Base-by-base conservation (phyloP, 2,888 invertebrate species). In the Scaptomyza cyrtandrae region DNA sequence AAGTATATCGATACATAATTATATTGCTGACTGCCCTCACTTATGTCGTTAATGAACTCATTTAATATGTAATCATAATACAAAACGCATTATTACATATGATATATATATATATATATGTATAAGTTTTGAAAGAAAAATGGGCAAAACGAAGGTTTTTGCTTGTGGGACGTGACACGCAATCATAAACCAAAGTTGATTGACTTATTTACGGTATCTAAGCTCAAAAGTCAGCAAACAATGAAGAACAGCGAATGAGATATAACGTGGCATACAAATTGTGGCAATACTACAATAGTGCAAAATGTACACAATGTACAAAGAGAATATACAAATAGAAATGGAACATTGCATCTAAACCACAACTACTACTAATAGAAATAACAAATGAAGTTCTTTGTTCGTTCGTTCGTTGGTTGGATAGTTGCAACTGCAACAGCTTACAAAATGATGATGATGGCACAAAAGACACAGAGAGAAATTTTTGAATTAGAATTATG, bases 181-280 rank as follows among this genome's bases (percentile, higher is more conserved):
- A 52, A 78, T 50, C 56, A 58, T 60, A 68, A 68, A 63, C 67
- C 62, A 70, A 73, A 77, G 78, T 80, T 80, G 75, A 78, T 70
- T 75, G 79, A 76, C 75, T 62, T 70, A 63, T 66, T 70, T 63
- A 55, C 75, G 59, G 54, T 69, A 59, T 56, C 53, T 58, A 43
- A 55, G 52, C 52, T 41, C 19, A 52, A 50, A 59, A 53, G 48
- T 29, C 49, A 65, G 55, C 41, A 37, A 65, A 58, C 49, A 64
- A 16, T 14, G 58, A 31, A 14, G 19, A 39, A 55, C 63, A 52
- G 62, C 54, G 24, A 53, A 41, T 37, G 49, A 61, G 48, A 39
- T 31, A 48, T 52, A 64, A 53, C 33, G 10, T 46, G 54, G 59
- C 61, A 66, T 54, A 52, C 52, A 52, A 39, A 52, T 52, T 52